Evolutionary conservation across 2,113 vertebrate species (phyloP).

Genomic region (Eolophus roseicapilla): DNA sequence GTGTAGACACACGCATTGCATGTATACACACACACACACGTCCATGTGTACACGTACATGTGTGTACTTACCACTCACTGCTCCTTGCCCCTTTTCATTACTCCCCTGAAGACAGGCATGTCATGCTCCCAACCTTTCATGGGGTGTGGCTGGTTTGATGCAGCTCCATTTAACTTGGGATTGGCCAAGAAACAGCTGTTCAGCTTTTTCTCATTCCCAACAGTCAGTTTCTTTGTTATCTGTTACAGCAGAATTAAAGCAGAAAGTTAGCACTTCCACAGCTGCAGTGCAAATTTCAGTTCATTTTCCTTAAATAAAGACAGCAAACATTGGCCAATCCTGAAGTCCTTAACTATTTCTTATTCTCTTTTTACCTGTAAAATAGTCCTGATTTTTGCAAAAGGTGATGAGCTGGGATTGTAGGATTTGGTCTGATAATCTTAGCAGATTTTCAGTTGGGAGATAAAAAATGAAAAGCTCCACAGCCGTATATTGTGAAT

Average conservation of each 20-base stretch:
- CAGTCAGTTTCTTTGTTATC: constrained; percentile 34
- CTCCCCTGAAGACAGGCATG: background rate
- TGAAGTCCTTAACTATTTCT: background rate
- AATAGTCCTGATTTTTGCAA: background rate
- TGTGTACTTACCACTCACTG: background rate
- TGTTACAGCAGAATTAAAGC: constrained; percentile 28
- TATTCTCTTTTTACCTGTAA: constrained; percentile 13
- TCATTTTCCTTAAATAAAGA: background rate
- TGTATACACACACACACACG: background rate
- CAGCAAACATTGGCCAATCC: background rate
- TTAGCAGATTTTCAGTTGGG: background rate
- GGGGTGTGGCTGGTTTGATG: background rate
- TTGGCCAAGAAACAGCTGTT: constrained; percentile 29
- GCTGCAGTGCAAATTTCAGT: constrained; percentile 11
- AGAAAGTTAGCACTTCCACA: constrained; percentile 26
- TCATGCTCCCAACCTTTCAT: background rate
- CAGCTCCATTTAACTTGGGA: background rate
- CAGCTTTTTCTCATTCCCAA: background rate
- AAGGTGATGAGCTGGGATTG: background rate
- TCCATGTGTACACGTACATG: fast-evolving
- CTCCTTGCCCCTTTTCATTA: background rate
- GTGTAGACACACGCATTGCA: background rate
- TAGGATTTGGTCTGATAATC: background rate
- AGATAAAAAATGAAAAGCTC: background rate
- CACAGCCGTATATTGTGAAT: background rate